Base-by-base conservation (phyloP, 1,140 invertebrate species). In the Parasteatoda tepidariorum region DNA sequence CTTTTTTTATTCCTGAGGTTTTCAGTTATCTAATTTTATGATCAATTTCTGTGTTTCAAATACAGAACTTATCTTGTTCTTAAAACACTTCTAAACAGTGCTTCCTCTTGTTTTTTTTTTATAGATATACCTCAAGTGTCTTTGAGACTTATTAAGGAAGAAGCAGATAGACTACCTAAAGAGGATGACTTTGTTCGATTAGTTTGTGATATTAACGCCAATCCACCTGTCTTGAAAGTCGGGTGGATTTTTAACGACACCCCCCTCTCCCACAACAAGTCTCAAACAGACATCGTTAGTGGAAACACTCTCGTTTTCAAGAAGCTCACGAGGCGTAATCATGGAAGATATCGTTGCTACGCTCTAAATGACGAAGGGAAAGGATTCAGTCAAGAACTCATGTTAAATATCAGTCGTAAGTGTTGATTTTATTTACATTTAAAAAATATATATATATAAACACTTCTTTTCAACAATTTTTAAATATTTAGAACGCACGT, bases 361-460 rank as follows among this genome's bases (percentile, higher is more conserved):
- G 85, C 85, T 33, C 68, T 74, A 38, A 86, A 86, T 57, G 62
- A 83, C 13, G 84, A 85, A 79, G 85, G 85, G 3, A 38, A 55
- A 26, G 62, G 67, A 7, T 13, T 61, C 26, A 84, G 81, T 26
- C 70, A 85, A 38, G 84, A 79, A 18, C 61, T 86, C n/a, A 55
- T 28, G 11, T 57, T 86, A 18, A 78, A 86, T 30, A 82, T 86
- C 41, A 83, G 41, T 15, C 85, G 85, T 86, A 62, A 86, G 84
- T 86, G 7, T 22, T 1, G 22, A 7, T 11, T n/a, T 7, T 61
- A 22, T 6, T 61, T 61, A 11, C 15, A 61, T 61, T 61, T n/a
- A 61, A n/a, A n/a, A n/a, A n/a, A n/a, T n/a, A n/a, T n/a, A n/a
- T n/a, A n/a, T n/a, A 54, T n/a, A n/a, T n/a, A n/a, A n/a, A n/a